Base-by-base conservation (phyloP, 2,113 vertebrate species). In the Takifugu flavidus region DNA sequence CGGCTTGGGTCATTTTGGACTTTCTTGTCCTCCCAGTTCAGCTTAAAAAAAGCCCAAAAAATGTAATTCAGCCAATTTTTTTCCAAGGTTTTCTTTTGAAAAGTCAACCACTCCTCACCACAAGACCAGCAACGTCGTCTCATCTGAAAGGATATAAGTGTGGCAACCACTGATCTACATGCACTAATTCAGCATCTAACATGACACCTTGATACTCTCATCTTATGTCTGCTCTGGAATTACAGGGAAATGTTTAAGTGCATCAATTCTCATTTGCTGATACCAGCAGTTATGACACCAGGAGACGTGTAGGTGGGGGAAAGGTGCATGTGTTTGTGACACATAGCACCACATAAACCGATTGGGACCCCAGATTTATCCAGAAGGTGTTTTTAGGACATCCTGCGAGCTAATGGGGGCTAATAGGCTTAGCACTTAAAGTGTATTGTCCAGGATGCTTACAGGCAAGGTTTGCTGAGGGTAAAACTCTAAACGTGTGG, bases 401-500 rank as follows among this genome's bases (percentile, higher is more conserved):
- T 86, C 85, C 77, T 84, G 74, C 87, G 74, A 87, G 91, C 90
- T 96, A 92, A 95, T 93, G 89, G 92, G 86, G 70, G 85, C 89
- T 93, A 95, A 97, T 93, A 94, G 91, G 95, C 93, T 97, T 95
- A 96, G 92, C 91, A 91, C 93, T 93, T 82, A 82, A 83, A 90
- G 90, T 93, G 92, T 93, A 90, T 93, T 92, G 88, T 87, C 90
- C 91, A 72, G 80, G 88, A 93, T 96, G 91, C 93, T 98, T 95
- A 92, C 91, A 88, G 91, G 90, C 91, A 91, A 93, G 93, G 96
- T 95, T 96, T 96, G 92, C 89, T 95, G 91, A 96, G 94, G 96
- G 93, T 97, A 97, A 98, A 93, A 93, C 92, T 88, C 92, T 95
- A 92, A 95, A 95, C 91, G 89, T 82, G 79, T 74, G 89, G 96